phyloP scores from a whole-genome alignment of 2,888 invertebrate species.

The Diarsia mendica region DNA sequence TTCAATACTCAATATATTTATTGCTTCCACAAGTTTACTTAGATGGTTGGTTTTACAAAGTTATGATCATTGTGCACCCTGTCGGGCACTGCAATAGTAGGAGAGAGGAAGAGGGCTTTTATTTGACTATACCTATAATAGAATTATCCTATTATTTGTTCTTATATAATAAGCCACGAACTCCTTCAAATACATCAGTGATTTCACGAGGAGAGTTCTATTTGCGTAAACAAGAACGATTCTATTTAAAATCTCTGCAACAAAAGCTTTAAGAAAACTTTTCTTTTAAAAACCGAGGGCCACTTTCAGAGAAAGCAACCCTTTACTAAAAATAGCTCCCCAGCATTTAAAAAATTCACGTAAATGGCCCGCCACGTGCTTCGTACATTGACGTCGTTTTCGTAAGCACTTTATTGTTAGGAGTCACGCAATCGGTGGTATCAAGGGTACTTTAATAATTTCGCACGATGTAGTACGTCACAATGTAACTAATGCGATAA shows the following conservation, averaged over 20 bases:
- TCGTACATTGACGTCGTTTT: constrained; percentile 45
- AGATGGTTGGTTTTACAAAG: too few species aligned
- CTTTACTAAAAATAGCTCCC: constrained; percentile 15
- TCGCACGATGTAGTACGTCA: constrained; percentile 21
- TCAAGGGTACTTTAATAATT: constrained; percentile 32
- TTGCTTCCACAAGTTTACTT: too few species aligned
- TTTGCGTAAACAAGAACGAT: not conserved
- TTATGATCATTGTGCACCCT: too few species aligned
- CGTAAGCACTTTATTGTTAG: constrained; percentile 26
- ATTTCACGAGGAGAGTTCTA: not conserved
- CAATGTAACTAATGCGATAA: constrained; percentile 17
- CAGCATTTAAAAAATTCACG: constrained; percentile 20
- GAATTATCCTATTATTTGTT: too few species aligned
- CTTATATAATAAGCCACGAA: too few species aligned
- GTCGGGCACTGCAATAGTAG: too few species aligned
- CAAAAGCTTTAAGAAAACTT: not conserved
- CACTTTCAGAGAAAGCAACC: constrained; percentile 3
- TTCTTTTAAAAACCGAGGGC: not conserved
- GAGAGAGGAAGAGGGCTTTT: too few species aligned
- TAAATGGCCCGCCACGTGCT: constrained; percentile 21
- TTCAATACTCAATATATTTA: too few species aligned
- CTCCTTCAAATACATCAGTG: not conserved
- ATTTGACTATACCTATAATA: too few species aligned
- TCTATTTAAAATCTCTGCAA: not conserved
- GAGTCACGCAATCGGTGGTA: constrained; percentile 34